Conservation (phyloP, 1,140 invertebrate genomes). For the Drosophila tsacasi region DNA sequence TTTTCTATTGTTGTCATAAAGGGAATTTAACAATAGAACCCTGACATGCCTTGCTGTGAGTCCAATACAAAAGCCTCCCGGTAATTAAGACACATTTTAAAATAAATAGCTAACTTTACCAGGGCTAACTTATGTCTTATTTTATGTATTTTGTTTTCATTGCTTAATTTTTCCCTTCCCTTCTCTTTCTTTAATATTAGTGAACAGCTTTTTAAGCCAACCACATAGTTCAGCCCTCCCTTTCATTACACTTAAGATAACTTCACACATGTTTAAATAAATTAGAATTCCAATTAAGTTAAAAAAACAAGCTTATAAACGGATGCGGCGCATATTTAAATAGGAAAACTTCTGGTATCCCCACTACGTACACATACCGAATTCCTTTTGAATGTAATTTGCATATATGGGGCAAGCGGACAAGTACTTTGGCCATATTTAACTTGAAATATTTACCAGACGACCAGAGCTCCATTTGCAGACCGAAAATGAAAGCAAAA, state of each 20-base stretch:
- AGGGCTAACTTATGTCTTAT: too few relatives aligned
- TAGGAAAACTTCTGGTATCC: constrained; percentile 29
- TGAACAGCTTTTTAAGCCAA: neutral
- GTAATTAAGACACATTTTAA: neutral
- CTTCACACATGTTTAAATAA: constrained; percentile 30
- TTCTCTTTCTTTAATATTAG: too few relatives aligned
- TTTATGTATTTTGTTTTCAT: neutral
- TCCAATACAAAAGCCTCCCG: neutral
- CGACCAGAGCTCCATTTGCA: constrained; percentile 33
- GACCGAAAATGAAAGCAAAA: constrained; percentile 19
- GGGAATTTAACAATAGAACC: neutral
- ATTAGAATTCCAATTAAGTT: constrained; percentile 35
- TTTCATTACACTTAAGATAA: neutral
- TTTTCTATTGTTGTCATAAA: constrained; percentile 3
- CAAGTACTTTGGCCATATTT: constrained; percentile 59
- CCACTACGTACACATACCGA: constrained; percentile 26
- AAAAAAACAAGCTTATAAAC: constrained; percentile 9
- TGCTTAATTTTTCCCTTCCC: too few relatives aligned
- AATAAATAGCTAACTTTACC: neutral
- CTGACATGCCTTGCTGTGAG: neutral
- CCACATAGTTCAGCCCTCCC: neutral
- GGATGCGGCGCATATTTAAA: constrained; percentile 32
- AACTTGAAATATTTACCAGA: constrained; percentile 59
- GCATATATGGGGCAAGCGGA: constrained; percentile 65
- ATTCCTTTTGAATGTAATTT: constrained; percentile 67